These are phyloP conservation scores for Belonocnema kinseyi DNA, from an alignment of 1,140 invertebrate species.

Conservation along the genomic window DNA sequence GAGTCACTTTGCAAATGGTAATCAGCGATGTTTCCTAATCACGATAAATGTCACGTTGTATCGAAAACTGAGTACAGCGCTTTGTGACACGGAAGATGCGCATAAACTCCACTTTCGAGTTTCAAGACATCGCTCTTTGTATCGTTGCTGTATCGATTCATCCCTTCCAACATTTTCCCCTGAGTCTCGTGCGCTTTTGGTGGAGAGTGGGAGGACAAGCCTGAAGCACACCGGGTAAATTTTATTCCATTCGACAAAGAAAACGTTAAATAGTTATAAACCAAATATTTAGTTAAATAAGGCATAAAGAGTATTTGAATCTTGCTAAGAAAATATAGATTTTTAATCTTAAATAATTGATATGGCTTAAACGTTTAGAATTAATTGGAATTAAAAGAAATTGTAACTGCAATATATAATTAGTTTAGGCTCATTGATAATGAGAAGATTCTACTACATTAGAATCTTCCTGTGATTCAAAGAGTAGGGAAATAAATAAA, in stretches of 20 bases:
- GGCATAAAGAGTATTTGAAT: too few species aligned
- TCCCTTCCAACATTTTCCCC: slow-evolving; percentile 55
- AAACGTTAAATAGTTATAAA: too few species aligned
- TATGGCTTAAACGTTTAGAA: too few species aligned
- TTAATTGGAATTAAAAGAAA: too few species aligned
- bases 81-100: slow-evolving; percentile 58
- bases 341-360: too few species aligned
- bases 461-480: too few species aligned
- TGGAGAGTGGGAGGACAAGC: slow-evolving; percentile 53
- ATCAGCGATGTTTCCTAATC: slow-evolving; percentile 53
- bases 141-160: slow-evolving; percentile 75
- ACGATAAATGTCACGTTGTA: slow-evolving; percentile 62
- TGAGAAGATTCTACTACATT: too few species aligned
- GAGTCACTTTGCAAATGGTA: slow-evolving; percentile 9
- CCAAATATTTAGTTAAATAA: too few species aligned
- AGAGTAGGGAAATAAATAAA: too few species aligned
- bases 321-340: too few species aligned
- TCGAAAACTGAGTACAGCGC: slow-evolving; percentile 59
- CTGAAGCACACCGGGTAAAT: slow-evolving; percentile 62
- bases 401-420: too few species aligned
- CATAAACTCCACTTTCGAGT: slow-evolving; percentile 71
- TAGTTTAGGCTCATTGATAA: too few species aligned
- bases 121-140: slow-evolving; percentile 73
- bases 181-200: slow-evolving; percentile 51
- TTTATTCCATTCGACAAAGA: neutral